Percentiles rank a stretch among this genome's conserved stretches.
Evolutionary conservation across 2,888 invertebrate genomes (phyloP).

Genomic region (Eledone cirrhosa): DNA sequence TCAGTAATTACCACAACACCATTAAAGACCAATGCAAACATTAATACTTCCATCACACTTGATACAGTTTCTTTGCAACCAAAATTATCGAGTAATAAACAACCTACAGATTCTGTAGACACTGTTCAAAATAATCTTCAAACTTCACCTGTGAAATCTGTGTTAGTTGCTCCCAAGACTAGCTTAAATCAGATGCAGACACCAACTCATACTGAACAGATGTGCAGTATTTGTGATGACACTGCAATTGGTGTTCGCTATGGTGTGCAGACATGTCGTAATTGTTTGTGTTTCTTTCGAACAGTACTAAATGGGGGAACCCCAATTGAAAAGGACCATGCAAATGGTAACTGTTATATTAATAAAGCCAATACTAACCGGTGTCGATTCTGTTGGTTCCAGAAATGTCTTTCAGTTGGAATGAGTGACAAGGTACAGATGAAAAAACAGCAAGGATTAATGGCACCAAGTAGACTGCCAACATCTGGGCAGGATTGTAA

Average conservation of each 20-base stretch:
- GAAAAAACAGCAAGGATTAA: not conserved
- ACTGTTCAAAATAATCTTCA: not conserved
- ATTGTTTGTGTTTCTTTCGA: conserved; percentile 35
- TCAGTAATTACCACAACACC: not conserved
- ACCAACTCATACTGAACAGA: not conserved
- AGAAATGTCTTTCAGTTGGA: conserved; percentile 61
- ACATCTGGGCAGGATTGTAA: not conserved
- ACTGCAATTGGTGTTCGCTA: conserved; percentile 47
- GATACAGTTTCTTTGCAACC: not conserved
- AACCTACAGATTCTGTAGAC: not conserved
- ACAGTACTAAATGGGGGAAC: conserved; percentile 22
- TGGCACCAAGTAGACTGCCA: not conserved
- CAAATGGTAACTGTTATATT: conserved; percentile 50
- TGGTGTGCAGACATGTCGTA: conserved; percentile 44
- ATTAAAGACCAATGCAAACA: not conserved
- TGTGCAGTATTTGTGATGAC: conserved; percentile 42
- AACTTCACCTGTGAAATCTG: not conserved
- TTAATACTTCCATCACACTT: not conserved
- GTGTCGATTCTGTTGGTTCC: conserved; percentile 63
- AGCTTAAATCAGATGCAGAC: too few relatives aligned
- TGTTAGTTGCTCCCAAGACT: conserved; percentile 5
- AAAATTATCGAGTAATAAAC: not conserved
- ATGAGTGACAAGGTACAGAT: conserved; percentile 43
- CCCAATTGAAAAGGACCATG: not conserved
- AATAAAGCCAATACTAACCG: conserved; percentile 64